Percentiles rank a stretch among this genome's conserved stretches.
Conservation (phyloP, 2,797 vertebrate species). For the Rhinogobio ventralis region DNA sequence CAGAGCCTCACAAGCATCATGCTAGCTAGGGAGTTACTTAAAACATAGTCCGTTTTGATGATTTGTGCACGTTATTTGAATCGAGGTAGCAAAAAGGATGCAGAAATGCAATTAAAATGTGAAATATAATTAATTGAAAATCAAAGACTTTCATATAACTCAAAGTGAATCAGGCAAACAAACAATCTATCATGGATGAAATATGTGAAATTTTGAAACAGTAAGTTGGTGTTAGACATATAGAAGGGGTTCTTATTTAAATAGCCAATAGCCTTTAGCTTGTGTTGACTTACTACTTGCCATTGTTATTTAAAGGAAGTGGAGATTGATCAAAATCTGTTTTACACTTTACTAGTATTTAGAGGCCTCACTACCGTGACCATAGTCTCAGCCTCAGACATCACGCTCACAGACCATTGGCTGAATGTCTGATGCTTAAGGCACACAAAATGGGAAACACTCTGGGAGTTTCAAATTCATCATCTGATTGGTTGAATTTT, state of each 20-base stretch:
- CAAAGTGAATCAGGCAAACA: neutral
- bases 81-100: neutral
- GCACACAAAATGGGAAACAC: no score
- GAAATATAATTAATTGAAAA: neutral
- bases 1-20: conserved; percentile 10
- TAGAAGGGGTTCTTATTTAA: neutral
- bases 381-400: no score
- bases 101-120: neutral
- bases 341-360: neutral
- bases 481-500: no score
- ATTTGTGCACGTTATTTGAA: neutral
- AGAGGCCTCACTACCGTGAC: neutral
- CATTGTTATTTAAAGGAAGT: neutral
- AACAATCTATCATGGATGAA: neutral
- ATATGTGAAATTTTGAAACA: neutral
- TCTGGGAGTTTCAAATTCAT: no score
- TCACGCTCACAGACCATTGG: no score
- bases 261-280: neutral
- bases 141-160: neutral
- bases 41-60: neutral
- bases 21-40: conserved; percentile 4
- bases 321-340: no score
- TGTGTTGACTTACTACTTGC: neutral
- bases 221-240: neutral
- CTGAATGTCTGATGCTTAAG: no score